phyloP scores from a whole-genome alignment of 2,888 invertebrate genomes.

The Encarsia formosa region DNA sequence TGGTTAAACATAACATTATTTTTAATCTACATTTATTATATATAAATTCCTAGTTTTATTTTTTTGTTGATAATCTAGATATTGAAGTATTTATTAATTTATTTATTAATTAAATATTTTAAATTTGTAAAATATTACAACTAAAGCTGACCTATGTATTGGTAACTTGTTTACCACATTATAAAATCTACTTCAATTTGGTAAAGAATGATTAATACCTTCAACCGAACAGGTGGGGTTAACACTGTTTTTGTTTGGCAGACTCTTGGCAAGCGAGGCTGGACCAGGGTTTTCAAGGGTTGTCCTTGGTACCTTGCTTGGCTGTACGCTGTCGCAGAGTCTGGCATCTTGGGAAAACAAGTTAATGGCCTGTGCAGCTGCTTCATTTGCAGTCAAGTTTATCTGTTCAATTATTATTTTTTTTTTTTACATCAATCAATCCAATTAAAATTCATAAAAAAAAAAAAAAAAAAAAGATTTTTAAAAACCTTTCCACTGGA shows the following conservation, averaged over 20 bases:
- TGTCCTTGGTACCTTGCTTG: conserved; percentile 69
- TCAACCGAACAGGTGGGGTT: conserved; percentile 49
- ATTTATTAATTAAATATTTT: conserved; percentile 3
- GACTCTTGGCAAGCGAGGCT: conserved; percentile 45
- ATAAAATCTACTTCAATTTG: too few species aligned
- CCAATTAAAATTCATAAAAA: too few species aligned
- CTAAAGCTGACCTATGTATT: too few species aligned
- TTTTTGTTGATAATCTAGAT: conserved; percentile 4
- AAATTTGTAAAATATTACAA: too few species aligned
- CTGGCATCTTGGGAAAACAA: conserved; percentile 80
- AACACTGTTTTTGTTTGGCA: conserved; percentile 48
- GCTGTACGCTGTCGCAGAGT: conserved; percentile 70
- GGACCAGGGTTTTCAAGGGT: conserved; percentile 49
- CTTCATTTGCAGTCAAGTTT: conserved; percentile 79
- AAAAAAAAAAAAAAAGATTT: too few species aligned
- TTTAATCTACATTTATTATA: too few species aligned
- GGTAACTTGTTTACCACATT: too few species aligned
- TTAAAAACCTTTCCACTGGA: conserved; percentile 76
- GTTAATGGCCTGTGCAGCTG: conserved; percentile 84
- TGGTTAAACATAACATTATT: too few species aligned
- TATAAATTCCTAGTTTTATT: too few species aligned
- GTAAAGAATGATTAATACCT: too few species aligned
- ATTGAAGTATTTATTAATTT: conserved; percentile 5
- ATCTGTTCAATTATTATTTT: conserved; percentile 54
- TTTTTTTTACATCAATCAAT: neutral